phyloP scores from a whole-genome alignment of 2,888 invertebrate species.

The Xanthorhoe spadicearia region DNA sequence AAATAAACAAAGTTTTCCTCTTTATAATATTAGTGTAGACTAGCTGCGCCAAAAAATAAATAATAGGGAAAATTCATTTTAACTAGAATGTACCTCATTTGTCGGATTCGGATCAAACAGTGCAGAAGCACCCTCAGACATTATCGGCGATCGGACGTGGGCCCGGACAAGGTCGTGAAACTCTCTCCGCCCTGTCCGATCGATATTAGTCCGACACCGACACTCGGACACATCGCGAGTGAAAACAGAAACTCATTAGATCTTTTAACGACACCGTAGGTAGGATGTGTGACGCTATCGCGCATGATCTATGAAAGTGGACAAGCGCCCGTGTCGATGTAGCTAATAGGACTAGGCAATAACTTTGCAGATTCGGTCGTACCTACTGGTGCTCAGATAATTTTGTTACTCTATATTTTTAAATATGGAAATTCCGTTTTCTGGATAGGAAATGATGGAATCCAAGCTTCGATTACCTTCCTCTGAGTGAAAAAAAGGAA shows the following conservation, averaged over 20 bases:
- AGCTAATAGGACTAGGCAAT: conserved; percentile 17
- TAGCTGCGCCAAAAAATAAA: too few species aligned
- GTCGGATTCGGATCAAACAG: background rate
- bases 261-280: conserved; percentile 62
- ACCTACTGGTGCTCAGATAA: too few species aligned
- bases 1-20: too few species aligned
- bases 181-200: conserved; percentile 70
- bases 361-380: background rate
- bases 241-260: conserved; percentile 73
- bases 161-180: conserved; percentile 52
- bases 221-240: conserved; percentile 58
- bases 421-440: too few species aligned
- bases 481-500: too few species aligned
- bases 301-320: conserved; percentile 58
- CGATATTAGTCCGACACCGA: conserved; percentile 63
- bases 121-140: conserved; percentile 46
- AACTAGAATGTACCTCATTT: background rate
- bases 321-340: conserved; percentile 19
- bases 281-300: conserved; percentile 59
- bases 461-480: too few species aligned
- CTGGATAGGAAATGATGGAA: too few species aligned
- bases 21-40: too few species aligned
- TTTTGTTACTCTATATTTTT: too few species aligned
- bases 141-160: conserved; percentile 68
- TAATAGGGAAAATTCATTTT: too few species aligned